These are phyloP conservation scores for Ganaspis brasiliensis DNA, from an alignment of 2,888 invertebrate species.

Conservation along the genomic window DNA sequence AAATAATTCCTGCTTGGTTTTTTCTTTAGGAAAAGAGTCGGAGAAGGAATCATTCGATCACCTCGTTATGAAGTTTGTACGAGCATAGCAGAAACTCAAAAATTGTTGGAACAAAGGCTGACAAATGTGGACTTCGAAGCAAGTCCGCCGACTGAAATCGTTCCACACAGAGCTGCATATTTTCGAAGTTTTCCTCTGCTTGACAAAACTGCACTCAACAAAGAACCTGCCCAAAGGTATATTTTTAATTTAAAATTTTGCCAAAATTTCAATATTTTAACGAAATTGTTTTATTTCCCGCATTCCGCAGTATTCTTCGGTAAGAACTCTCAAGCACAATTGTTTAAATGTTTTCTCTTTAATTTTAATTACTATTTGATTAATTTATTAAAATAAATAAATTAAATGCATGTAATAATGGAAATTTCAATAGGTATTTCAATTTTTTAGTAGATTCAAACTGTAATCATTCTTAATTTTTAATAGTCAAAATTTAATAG, in stretches of 20 bases:
- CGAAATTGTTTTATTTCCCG: slow-evolving; percentile 61
- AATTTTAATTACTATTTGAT: not conserved
- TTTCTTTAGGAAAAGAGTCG: slow-evolving; percentile 84
- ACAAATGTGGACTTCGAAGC: slow-evolving; percentile 91
- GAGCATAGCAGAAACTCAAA: slow-evolving; percentile 85
- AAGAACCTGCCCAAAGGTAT: slow-evolving; percentile 87
- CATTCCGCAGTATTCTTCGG: slow-evolving; percentile 76
- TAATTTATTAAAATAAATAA: too few species aligned
- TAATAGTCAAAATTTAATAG: too few species aligned
- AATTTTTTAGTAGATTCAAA: too few species aligned
- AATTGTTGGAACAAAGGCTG: slow-evolving; percentile 84
- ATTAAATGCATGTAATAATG: too few species aligned
- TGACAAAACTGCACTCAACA: slow-evolving; percentile 88
- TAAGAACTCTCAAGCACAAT: slow-evolving; percentile 67
- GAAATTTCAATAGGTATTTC: too few species aligned
- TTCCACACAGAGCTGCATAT: slow-evolving; percentile 88
- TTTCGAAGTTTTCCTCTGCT: slow-evolving; percentile 93
- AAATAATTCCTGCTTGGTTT: not conserved
- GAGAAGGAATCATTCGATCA: slow-evolving; percentile 88
- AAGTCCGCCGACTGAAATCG: slow-evolving; percentile 89
- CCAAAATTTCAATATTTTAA: slow-evolving; percentile 27
- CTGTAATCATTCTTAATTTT: too few species aligned
- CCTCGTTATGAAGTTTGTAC: slow-evolving; percentile 89
- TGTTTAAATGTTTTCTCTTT: slow-evolving; percentile 19
- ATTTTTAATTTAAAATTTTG: slow-evolving; percentile 38